phyloP scores from a whole-genome alignment of 2,797 vertebrate species.

The Carduelis carduelis region DNA sequence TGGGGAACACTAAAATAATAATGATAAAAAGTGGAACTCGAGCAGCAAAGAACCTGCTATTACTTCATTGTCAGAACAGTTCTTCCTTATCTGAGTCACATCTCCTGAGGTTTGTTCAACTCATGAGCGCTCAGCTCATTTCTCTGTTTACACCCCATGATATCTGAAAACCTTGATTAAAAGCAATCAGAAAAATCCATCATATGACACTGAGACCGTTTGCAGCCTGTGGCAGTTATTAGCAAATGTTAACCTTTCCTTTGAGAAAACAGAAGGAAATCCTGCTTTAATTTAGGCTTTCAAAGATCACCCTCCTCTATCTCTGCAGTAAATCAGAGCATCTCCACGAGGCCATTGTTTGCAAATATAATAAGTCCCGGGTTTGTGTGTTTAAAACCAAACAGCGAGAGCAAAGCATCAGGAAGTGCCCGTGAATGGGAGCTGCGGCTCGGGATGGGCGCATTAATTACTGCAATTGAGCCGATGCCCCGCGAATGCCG shows the following conservation, averaged over 20 bases:
- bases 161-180: slow-evolving; percentile 17
- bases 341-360: slow-evolving; percentile 56
- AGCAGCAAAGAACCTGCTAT: slow-evolving; percentile 12
- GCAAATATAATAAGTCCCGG: slow-evolving; percentile 60
- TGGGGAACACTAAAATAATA: background rate
- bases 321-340: slow-evolving; percentile 65
- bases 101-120: slow-evolving; percentile 15
- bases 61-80: slow-evolving; percentile 10
- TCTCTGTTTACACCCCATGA: background rate
- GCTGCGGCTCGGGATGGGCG: background rate
- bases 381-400: slow-evolving; percentile 13
- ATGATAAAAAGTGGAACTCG: background rate
- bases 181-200: slow-evolving; percentile 42
- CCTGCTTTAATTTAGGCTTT: slow-evolving; percentile 38
- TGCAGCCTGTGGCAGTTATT: background rate
- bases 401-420: background rate
- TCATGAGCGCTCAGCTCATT: background rate
- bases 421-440: slow-evolving; percentile 1
- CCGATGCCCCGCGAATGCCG: background rate
- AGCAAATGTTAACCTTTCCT: slow-evolving; percentile 19
- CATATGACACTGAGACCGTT: background rate
- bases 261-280: slow-evolving; percentile 41
- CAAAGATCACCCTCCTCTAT: slow-evolving; percentile 21
- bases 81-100: slow-evolving; percentile 13
- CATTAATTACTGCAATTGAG: slow-evolving; percentile 11